Conservation (phyloP, 1,140 invertebrate genomes). For the Anastrepha ludens region DNA sequence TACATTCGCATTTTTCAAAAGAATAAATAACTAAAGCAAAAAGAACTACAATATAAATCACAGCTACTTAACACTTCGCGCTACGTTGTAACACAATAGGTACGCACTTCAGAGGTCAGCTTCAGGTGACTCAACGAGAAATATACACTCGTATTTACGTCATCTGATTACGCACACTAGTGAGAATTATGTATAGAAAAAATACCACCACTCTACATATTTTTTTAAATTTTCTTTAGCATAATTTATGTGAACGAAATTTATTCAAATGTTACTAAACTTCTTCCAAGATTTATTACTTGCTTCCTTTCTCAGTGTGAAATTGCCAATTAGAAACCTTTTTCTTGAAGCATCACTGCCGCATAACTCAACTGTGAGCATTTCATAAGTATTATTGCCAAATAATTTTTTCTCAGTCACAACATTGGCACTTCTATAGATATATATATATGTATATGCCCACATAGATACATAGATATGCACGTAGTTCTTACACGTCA, state of each 20-base stretch:
- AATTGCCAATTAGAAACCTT: not conserved
- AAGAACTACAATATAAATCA: not conserved
- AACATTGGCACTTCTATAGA: too few species aligned
- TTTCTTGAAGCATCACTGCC: slow-evolving; percentile 8
- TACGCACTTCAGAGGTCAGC: not conserved
- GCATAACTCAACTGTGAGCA: not conserved
- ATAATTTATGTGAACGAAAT: not conserved
- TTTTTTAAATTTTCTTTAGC: not conserved
- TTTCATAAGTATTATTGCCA: not conserved
- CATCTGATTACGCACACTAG: not conserved
- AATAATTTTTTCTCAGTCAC: too few species aligned
- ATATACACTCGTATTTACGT: not conserved
- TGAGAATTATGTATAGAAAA: not conserved
- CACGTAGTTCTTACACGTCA: too few species aligned
- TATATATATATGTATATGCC: too few species aligned
- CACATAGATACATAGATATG: too few species aligned
- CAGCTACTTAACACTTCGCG: not conserved
- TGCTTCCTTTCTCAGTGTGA: not conserved
- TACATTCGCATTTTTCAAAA: not conserved
- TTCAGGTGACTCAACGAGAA: not conserved
- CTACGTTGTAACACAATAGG: not conserved
- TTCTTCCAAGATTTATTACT: not conserved
- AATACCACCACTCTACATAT: not conserved
- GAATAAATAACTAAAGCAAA: not conserved
- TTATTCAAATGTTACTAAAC: not conserved